phyloP scores from a whole-genome alignment of 2,797 vertebrate genomes.

The Tokudaia tokunoshimensis region DNA sequence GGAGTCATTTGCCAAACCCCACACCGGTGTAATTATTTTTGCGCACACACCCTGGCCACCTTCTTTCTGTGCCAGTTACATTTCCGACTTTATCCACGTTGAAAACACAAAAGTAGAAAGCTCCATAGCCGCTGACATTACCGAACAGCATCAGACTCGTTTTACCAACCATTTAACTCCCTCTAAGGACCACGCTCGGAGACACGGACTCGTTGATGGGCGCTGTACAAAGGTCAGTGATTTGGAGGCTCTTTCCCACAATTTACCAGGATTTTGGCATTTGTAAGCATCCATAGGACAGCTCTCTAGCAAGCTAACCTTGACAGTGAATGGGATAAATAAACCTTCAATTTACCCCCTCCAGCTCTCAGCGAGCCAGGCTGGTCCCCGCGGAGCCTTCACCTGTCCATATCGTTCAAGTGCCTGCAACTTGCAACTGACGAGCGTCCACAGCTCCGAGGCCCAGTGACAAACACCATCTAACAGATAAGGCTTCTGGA shows the following conservation, averaged over 20 bases:
- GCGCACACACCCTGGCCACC: background rate
- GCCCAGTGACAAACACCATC: slow-evolving; percentile 98
- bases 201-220: slow-evolving; percentile 95
- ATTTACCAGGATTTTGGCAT: slow-evolving; percentile 99
- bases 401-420: slow-evolving; percentile 99
- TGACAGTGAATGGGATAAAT: slow-evolving; percentile 99
- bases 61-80: background rate
- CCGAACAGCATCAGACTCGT: slow-evolving; percentile 88
- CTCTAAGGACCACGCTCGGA: slow-evolving; percentile 95
- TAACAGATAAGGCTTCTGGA: slow-evolving; percentile 94
- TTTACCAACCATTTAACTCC: slow-evolving; percentile 95
- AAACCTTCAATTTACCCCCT: slow-evolving; percentile 99
- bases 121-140: slow-evolving; percentile 86
- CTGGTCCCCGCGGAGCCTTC: slow-evolving; percentile 97
- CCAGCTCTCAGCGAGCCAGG: slow-evolving; percentile 90
- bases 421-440: slow-evolving; percentile 91
- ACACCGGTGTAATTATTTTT: background rate
- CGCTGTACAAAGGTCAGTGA: slow-evolving; percentile 99
- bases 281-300: slow-evolving; percentile 98
- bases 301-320: slow-evolving; percentile 98
- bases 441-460: slow-evolving; percentile 93
- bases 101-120: slow-evolving; percentile 78
- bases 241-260: slow-evolving; percentile 94
- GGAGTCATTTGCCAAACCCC: slow-evolving; percentile 28
- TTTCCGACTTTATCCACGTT: slow-evolving; percentile 33